A percentile compares a stretch with the other conserved stretches of the same genome.
Conservation (phyloP, 2,888 invertebrate species). For the Bimastos eiseni region DNA sequence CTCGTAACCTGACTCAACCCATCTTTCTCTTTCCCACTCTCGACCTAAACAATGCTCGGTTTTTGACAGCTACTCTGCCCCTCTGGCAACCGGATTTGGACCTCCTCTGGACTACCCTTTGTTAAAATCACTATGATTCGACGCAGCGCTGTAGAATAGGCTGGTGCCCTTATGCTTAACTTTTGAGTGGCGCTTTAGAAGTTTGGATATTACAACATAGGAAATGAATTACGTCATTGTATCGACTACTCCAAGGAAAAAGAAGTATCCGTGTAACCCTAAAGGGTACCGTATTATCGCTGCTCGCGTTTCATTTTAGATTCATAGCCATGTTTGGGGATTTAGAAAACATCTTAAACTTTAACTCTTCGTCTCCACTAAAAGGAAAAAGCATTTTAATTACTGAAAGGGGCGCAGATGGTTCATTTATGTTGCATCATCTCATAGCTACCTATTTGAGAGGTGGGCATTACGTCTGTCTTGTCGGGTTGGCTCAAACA, state of each 20-base stretch:
- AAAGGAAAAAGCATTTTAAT: constrained; percentile 13
- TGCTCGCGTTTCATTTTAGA: not conserved
- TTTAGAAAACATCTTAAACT: constrained; percentile 21
- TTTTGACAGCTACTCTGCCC: too few relatives aligned
- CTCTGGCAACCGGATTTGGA: too few relatives aligned
- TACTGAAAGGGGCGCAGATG: constrained; percentile 41
- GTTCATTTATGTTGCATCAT: constrained; percentile 53
- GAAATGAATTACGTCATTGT: not conserved
- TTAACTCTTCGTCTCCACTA: not conserved
- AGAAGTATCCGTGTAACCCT: not conserved
- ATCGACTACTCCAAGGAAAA: not conserved
- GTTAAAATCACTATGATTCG: too few relatives aligned
- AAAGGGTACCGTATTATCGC: not conserved
- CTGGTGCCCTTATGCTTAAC: too few relatives aligned
- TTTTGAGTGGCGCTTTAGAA: too few relatives aligned
- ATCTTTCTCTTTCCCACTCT: too few relatives aligned
- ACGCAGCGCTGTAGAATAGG: too few relatives aligned
- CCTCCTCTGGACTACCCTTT: too few relatives aligned
- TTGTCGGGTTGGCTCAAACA: constrained; percentile 50
- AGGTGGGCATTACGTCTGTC: constrained; percentile 44
- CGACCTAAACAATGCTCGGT: too few relatives aligned
- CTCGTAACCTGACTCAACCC: too few relatives aligned
- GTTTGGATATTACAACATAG: too few relatives aligned
- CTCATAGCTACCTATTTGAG: constrained; percentile 49
- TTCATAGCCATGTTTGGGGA: constrained; percentile 20